These are phyloP conservation scores for Hippopotamyrus pictus DNA, from an alignment of 2,797 vertebrate genomes.

Conservation along the genomic window DNA sequence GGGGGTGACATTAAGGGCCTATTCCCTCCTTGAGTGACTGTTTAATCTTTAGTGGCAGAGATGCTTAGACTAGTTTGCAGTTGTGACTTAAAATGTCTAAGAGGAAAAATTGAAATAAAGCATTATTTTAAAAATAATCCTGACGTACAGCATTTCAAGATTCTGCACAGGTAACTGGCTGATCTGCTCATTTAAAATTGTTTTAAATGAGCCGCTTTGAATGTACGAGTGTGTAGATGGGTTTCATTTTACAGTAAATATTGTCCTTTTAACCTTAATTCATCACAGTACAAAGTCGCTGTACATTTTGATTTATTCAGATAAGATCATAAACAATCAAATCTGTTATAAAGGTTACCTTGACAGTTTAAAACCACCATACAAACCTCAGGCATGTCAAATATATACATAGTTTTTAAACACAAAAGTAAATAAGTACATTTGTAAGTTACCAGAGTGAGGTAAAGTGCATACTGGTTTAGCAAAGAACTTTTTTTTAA, in stretches of 20 bases:
- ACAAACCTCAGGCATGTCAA: constrained; percentile 3
- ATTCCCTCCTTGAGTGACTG: background rate
- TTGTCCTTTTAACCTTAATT: background rate
- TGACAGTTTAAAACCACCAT: background rate
- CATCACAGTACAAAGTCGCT: constrained; percentile 17
- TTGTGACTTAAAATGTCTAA: constrained; percentile 41
- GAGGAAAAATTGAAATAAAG: constrained; percentile 66
- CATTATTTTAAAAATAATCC: constrained; percentile 60
- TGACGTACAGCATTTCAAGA: constrained; percentile 7
- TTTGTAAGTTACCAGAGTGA: background rate
- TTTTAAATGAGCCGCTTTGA: background rate
- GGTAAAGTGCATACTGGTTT: background rate
- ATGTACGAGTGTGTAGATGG: background rate
- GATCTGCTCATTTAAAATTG: background rate
- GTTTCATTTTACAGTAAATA: background rate
- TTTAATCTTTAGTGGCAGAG: constrained; percentile 16
- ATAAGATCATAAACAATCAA: constrained; percentile 27
- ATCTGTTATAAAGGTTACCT: background rate
- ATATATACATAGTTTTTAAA: background rate
- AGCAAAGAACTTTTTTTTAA: too few species aligned
- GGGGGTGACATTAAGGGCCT: constrained; percentile 26
- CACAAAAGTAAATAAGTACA: background rate
- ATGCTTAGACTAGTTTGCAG: constrained; percentile 30
- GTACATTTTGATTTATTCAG: constrained; percentile 33
- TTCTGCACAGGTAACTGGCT: background rate